Base-by-base conservation (phyloP, 1,140 invertebrate species). In the Saxidomus purpurata region DNA sequence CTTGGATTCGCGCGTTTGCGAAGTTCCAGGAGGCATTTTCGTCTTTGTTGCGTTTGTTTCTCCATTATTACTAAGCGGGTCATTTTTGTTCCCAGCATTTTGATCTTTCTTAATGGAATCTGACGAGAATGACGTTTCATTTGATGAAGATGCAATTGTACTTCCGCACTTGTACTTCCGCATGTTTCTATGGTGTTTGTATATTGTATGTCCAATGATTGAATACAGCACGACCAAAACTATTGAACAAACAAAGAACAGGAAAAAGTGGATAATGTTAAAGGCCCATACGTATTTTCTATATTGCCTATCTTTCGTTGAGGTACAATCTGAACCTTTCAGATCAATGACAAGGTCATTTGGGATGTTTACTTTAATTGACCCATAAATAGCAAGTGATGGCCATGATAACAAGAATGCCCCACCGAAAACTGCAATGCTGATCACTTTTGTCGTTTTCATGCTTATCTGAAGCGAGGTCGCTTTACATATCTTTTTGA, bases 291-390 rank as follows among this genome's bases (percentile, higher is more conserved):
- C 82, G 63, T 89, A 90, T 43, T 87, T 61, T 28, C 67, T 82
- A n/a, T 76, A 77, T 17, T 79, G 15, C 17, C 59, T 76, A 4
- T 87, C 55, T 38, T 74, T 76, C 8, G 52, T 90, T 25, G 63
- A 40, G 8, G 90, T 91, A 40, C 91, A 91, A 49, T 91, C 90
- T 17, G 74, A 74, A 2, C 88, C 88, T 17, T 52, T 76, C n/a
- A 92, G 43, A 11, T 38, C 55, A 47, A 36, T 19, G 36, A n/a
- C 59, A 40, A 47, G 22, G 8, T 79, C 59, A 49, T n/a, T n/a
- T n/a, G n/a, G n/a, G n/a, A n/a, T n/a, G n/a, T n/a, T n/a, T n/a
- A n/a, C n/a, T n/a, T n/a, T n/a, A n/a, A n/a, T n/a, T n/a, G n/a
- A n/a, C n/a, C n/a, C n/a, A n/a, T n/a, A n/a, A n/a, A n/a, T n/a